A percentile compares a stretch with the other conserved stretches of the same genome.
Conservation (phyloP, 2,113 vertebrate species). For the Microtus pennsylvanicus region DNA sequence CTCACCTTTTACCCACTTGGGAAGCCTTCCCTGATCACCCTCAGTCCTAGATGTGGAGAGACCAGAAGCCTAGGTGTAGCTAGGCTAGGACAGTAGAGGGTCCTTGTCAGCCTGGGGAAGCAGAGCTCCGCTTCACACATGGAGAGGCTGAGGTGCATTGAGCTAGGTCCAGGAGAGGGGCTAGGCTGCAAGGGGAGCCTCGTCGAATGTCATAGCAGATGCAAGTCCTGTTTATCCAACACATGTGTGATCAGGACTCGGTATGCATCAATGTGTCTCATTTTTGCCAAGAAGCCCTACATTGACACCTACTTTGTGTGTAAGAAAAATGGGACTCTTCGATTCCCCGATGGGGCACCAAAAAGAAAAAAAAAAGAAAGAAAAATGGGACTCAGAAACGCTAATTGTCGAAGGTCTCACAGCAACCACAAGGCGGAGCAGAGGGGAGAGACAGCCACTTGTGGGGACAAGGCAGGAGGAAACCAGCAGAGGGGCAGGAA, state of each 20-base stretch:
- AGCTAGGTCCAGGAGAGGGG: not conserved
- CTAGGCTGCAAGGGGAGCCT: not conserved
- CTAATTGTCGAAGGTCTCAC: not conserved
- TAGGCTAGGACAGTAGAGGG: not conserved
- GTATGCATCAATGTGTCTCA: rapidly evolving
- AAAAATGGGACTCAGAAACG: not conserved
- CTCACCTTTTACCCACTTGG: not conserved
- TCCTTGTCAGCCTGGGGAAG: not conserved
- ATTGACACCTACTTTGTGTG: not conserved
- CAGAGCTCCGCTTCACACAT: not conserved
- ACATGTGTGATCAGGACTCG: not conserved
- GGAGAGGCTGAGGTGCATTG: not conserved
- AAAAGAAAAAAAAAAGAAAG: not conserved
- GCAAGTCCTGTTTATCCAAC: not conserved
- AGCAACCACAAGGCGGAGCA: not conserved
- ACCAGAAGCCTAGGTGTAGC: not conserved
- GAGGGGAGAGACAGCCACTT: not conserved
- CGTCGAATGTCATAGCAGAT: not conserved
- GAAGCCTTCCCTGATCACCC: not conserved
- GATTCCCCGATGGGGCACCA: no score
- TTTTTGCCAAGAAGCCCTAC: not conserved
- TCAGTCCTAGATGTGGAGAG: not conserved
- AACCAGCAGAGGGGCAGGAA: not conserved
- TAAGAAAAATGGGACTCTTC: not conserved
- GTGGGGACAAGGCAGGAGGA: not conserved